Evolutionary conservation across 2,888 invertebrate genomes (phyloP), one percentile per base, ranked within the genome.

Genomic region (Microctonus aethiopoides): DNA sequence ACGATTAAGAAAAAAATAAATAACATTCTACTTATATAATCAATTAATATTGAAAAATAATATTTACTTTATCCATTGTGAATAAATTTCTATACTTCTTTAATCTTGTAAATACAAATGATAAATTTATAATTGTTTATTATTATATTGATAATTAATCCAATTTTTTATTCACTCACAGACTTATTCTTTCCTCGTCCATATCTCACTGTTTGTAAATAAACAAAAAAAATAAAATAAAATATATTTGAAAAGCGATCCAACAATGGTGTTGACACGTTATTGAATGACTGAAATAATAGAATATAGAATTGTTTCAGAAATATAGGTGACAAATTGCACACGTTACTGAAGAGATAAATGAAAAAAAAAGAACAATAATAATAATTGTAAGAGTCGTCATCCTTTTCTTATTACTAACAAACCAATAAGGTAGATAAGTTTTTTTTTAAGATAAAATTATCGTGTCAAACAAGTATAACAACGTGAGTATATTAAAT

Each of bases 281-380:
- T 56, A 56, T 13, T 56, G n/a, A n/a, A 56, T 26, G 56, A 56
- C 29, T n/a, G 11, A 56, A 26, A 29, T 26, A 9, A 13, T n/a
- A n/a, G 13, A 26, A 22, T 13, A 56, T 22, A n/a, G 13, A 13
- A 54, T 36, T 20, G 22, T 54, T 64, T 64, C 54, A n/a, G n/a
- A 34, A 34, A 32, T n/a, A 51, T 24, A 64, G 64, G 64, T 52
- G 39, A 64, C 36, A n/a, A 32, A 51, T 64, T 64, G 64, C 64
- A 54, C 64, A 54, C 64, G 64, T 24, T 54, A 64, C 64, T 64
- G 26, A 54, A 20, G 7, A 29, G 64, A 64, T 64, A 64, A 64
- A 64, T 54, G 34, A 46, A 62, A 64, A 32, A 26, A 32, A 54
- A 64, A 7, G n/a, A n/a, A n/a, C n/a, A n/a, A n/a, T n/a, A n/a